Conservation (phyloP, 1,140 invertebrate species). For the Drosophila navojoa region DNA sequence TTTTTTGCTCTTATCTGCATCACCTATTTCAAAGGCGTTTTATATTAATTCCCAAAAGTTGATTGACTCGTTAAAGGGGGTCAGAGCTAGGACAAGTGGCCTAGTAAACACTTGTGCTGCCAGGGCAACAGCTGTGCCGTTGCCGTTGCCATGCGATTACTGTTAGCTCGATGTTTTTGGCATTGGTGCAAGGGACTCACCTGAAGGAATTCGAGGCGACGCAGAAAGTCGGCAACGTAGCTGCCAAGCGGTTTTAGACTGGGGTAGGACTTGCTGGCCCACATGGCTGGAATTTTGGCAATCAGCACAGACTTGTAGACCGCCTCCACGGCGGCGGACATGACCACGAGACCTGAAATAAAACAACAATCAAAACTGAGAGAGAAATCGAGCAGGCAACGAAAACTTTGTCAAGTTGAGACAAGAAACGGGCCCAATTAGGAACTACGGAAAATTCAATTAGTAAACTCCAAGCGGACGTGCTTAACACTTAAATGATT, state of each 20-base stretch:
- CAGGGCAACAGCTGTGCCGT: slow-evolving; percentile 15
- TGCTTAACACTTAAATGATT: slow-evolving; percentile 21
- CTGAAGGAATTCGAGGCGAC: slow-evolving; percentile 91
- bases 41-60: no score
- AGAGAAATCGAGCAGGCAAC: neutral
- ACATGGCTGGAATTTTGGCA: slow-evolving; percentile 92
- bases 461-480: slow-evolving; percentile 12
- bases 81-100: slow-evolving; percentile 9
- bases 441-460: slow-evolving; percentile 18
- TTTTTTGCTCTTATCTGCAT: no score
- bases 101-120: slow-evolving; percentile 25
- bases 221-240: slow-evolving; percentile 94
- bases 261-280: slow-evolving; percentile 95
- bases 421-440: slow-evolving; percentile 33
- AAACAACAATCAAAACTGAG: slow-evolving; percentile 25
- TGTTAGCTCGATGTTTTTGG: neutral
- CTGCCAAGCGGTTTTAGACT: slow-evolving; percentile 96
- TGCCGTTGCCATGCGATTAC: slow-evolving; percentile 20
- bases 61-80: neutral
- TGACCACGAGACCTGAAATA: slow-evolving; percentile 89
- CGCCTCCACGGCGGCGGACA: slow-evolving; percentile 94
- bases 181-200: slow-evolving; percentile 83
- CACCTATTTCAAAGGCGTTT: no score
- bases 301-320: slow-evolving; percentile 92
- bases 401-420: slow-evolving; percentile 14